These are phyloP conservation scores for Himalopsyche japonica DNA, from an alignment of 2,888 invertebrate genomes.

Conservation along the genomic window DNA sequence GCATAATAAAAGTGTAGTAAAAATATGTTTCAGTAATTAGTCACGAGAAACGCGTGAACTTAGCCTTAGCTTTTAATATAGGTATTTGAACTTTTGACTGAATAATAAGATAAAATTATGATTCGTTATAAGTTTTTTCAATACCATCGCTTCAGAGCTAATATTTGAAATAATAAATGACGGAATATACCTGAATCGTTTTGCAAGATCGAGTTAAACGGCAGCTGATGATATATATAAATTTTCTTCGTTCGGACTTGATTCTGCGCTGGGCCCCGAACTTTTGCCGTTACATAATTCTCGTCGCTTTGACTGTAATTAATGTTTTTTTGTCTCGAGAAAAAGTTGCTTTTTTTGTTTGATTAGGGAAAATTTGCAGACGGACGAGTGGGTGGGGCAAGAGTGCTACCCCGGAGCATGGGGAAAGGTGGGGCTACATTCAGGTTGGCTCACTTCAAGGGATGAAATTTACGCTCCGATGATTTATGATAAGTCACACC, in stretches of 20 bases:
- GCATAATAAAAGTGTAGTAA: too few relatives aligned
- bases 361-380: background rate
- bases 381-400: background rate
- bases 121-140: too few relatives aligned
- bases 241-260: background rate
- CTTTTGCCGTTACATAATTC: background rate
- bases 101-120: too few relatives aligned
- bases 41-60: too few relatives aligned
- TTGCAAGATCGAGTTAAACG: too few relatives aligned
- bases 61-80: too few relatives aligned
- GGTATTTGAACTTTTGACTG: too few relatives aligned
- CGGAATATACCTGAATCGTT: too few relatives aligned
- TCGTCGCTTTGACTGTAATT: slow-evolving; percentile 18
- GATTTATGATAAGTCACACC: background rate
- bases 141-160: too few relatives aligned
- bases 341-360: background rate
- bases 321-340: slow-evolving; percentile 26
- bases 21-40: too few relatives aligned
- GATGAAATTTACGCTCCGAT: background rate
- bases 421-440: background rate
- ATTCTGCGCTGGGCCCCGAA: background rate
- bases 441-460: background rate
- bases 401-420: background rate
- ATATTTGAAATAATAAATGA: too few relatives aligned
- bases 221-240: too few relatives aligned